Conservation (phyloP, 2,888 invertebrate genomes). For the Tortrix viridana region DNA sequence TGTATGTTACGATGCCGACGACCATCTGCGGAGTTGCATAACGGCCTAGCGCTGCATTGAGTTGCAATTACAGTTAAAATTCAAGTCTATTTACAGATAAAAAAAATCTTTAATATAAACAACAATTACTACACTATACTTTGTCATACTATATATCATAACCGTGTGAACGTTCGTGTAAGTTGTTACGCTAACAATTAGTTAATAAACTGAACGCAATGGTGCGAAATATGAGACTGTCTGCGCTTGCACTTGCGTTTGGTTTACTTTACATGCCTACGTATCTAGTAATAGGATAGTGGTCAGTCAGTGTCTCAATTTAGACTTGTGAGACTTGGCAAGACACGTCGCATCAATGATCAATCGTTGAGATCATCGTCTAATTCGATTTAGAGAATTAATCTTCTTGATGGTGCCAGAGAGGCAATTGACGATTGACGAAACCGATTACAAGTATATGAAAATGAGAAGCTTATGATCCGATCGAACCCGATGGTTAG, state of each 20-base stretch:
- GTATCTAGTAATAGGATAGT: slow-evolving; percentile 29
- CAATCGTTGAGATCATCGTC: slow-evolving; percentile 54
- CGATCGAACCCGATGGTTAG: too few species aligned
- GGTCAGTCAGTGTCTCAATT: slow-evolving; percentile 48
- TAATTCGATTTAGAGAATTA: slow-evolving; percentile 29
- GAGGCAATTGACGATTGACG: not conserved
- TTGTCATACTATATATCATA: not conserved
- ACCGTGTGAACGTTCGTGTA: slow-evolving; percentile 22
- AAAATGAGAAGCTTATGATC: too few species aligned
- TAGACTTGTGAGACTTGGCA: slow-evolving; percentile 64
- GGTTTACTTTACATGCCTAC: slow-evolving; percentile 9
- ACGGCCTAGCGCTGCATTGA: slow-evolving; percentile 44
- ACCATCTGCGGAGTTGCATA: slow-evolving; percentile 55
- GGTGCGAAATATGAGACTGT: slow-evolving; percentile 26
- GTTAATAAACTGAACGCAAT: slow-evolving; percentile 21
- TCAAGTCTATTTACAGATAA: not conserved
- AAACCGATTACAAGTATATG: not conserved
- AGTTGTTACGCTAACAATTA: slow-evolving; percentile 12
- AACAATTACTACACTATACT: not conserved
- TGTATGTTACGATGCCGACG: slow-evolving; percentile 59
- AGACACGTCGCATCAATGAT: too few species aligned
- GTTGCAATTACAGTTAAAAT: slow-evolving; percentile 37
- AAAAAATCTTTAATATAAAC: too few species aligned
- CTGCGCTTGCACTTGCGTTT: slow-evolving; percentile 5
- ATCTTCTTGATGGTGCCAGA: not conserved